phyloP scores from a whole-genome alignment of 1,140 invertebrate species.

The Drosophila miranda region DNA sequence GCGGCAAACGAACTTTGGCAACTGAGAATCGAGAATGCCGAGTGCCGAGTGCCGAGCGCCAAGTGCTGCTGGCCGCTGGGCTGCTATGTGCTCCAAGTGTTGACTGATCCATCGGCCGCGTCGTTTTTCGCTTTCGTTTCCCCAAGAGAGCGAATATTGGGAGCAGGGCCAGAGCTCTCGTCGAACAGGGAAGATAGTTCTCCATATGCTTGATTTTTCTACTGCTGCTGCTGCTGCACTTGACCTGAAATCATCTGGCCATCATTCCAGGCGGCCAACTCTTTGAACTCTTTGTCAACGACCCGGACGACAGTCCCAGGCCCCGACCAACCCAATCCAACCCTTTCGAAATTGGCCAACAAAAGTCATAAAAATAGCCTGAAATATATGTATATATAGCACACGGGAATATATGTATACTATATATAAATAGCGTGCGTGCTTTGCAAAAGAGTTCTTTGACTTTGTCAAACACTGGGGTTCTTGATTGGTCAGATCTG shows the following conservation, averaged over 20 bases:
- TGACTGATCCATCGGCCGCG: conserved; percentile 44
- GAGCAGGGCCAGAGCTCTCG: background rate
- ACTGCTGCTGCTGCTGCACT: conserved; percentile 45
- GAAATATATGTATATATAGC: conserved; percentile 33
- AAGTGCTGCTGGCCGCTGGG: background rate
- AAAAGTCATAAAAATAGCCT: conserved; percentile 39
- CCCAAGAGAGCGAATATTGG: conserved; percentile 17
- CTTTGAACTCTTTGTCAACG: conserved; percentile 52
- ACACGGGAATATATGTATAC: conserved; percentile 22
- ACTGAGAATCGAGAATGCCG: conserved; percentile 40
- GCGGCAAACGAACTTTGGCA: conserved; percentile 63
- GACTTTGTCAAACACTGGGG: conserved; percentile 20
- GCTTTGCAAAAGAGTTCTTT: conserved; percentile 45
- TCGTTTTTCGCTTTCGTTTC: conserved; percentile 49
- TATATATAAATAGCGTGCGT: conserved; percentile 28
- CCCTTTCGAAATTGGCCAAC: conserved; percentile 35
- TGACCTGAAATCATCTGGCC: conserved; percentile 48
- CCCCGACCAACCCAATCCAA: conserved; percentile 7
- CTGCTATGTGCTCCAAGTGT: conserved; percentile 34
- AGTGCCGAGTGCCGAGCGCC: background rate
- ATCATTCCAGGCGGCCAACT: conserved; percentile 24
- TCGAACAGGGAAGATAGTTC: conserved; percentile 19
- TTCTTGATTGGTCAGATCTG: too few relatives aligned
- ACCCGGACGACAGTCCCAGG: conserved; percentile 9
- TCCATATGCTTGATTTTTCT: conserved; percentile 13